Evolutionary conservation across 2,113 vertebrate species (phyloP).

Genomic region (Lagopus leucura): DNA sequence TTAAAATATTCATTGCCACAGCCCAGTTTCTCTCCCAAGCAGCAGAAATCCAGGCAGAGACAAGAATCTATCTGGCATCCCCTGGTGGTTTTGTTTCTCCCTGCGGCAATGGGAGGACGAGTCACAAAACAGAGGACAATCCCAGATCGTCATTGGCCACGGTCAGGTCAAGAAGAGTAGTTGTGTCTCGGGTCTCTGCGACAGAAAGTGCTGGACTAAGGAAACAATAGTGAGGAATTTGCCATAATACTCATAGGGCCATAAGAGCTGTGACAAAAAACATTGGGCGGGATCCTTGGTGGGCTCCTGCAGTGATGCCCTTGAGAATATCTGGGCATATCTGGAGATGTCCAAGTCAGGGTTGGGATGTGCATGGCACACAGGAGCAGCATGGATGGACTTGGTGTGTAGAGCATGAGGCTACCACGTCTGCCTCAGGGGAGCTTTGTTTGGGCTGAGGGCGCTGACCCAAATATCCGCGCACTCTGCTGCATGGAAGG

Average conservation of each 20-base stretch:
- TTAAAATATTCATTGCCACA: conserved; percentile 67
- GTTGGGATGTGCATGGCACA: not conserved
- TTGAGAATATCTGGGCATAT: not conserved
- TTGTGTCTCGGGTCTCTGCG: not conserved
- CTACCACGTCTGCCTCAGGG: not conserved
- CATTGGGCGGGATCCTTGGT: not conserved
- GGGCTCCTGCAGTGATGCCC: too few relatives aligned
- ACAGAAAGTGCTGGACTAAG: not conserved
- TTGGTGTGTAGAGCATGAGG: not conserved
- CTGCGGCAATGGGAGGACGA: not conserved
- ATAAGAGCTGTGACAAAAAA: not conserved
- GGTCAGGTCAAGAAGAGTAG: not conserved
- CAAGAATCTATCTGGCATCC: conserved; percentile 58
- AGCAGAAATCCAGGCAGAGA: conserved; percentile 41
- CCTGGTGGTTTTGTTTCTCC: conserved; percentile 54
- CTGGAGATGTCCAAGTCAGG: rapidly evolving
- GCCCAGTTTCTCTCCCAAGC: conserved; percentile 44
- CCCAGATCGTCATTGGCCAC: rapidly evolving
- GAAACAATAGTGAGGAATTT: not conserved
- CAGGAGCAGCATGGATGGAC: not conserved
- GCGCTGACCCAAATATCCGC: not conserved
- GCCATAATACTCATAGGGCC: rapidly evolving
- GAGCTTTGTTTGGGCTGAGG: not conserved
- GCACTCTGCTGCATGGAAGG: not conserved
- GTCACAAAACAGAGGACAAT: not conserved